Evolutionary conservation across 2,888 invertebrate species (phyloP), one percentile per base, ranked within the genome.

Genomic region (Danaus chrysippus): DNA sequence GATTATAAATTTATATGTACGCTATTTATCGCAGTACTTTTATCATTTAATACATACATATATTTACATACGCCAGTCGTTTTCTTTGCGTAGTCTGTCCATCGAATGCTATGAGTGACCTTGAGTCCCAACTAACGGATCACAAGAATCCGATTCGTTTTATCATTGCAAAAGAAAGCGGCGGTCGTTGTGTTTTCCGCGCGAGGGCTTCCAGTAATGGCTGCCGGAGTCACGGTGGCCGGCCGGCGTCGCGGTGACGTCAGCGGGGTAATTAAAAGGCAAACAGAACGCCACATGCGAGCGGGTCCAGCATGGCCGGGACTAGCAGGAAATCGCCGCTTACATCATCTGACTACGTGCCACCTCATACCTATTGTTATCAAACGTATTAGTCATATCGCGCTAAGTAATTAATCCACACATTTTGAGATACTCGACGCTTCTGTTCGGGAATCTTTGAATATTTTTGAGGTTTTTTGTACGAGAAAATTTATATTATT

Each of bases 141-240:
- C 70, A 64, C 59, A 68, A 34, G 23, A 65, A 77, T 76, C 73
- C 68, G 71, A 71, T 72, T 74, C 70, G 70, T 67, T 76, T 76
- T 74, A 75, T 77, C 73, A 72, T 71, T 76, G 72, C 79, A 83
- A 85, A 34, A 85, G 88, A 91, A 88, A 89, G 86, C 87, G 77
- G 71, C 86, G 89, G 88, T 86, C 88, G 84, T 88, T 87, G 88
- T 88, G 87, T 84, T 89, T 88, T 89, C 86, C 88, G 86, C 90
- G 85, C 86, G 85, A 87, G 77, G 86, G 88, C 86, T 74, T 76
- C 76, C 79, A 70, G 78, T 90, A 88, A 89, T 87, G 82, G 83
- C 83, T 75, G 78, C 72, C 70, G 74, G 63, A 68, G 76, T 81
- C 76, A 75, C 76, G 75, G 79, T 81, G 83, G 82, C 78, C 77